Evolutionary conservation across 2,797 vertebrate species (phyloP), one percentile per base, ranked within the genome.

Genomic region (Leuciscus waleckii): DNA sequence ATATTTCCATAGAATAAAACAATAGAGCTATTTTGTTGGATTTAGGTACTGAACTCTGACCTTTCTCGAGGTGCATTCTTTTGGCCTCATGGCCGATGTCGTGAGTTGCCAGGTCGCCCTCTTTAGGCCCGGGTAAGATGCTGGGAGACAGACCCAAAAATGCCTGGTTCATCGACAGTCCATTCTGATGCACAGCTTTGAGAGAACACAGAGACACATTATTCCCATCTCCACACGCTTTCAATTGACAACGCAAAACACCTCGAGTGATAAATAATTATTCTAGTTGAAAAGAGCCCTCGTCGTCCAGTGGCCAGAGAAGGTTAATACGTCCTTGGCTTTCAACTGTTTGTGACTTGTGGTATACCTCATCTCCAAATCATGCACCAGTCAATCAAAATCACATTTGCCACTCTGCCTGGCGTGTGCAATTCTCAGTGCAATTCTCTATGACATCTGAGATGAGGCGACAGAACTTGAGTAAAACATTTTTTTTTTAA

Each of bases 31-130:
- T 49, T 32, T 32, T 51, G 75, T 19, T 7, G 6, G 32, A 32
- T 79, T 39, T 39, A 63, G n/a, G 17, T 51, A 54, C 56, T 82
- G 26, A 58, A 26, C 6, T 82, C 89, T 96, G 94, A 99, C 98
- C 98, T 98, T 99, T 99, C 88, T 99, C 98, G 86, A 95, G 90
- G 90, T 99, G 98, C 93, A 99, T 97, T 94, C 98, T 96, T 95
- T 99, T 99, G 17, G 92, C 92, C 88, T 99, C 98, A 43, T 98
- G 98, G 85, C 96, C 97, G 90, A 98, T 96, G 81, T 99, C 98
- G 81, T 99, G 98, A 88, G 96, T 95, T 92, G 98, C 98, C 92
- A 99, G 94, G 93, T 99, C 98, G 71, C 98, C 98, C 89, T 99
- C 98, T 92, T 98, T 99, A 68, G 98, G 98, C 58, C 98, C 98